Conservation (phyloP, 2,113 vertebrate genomes). For the Hippoglossus stenolepis region DNA sequence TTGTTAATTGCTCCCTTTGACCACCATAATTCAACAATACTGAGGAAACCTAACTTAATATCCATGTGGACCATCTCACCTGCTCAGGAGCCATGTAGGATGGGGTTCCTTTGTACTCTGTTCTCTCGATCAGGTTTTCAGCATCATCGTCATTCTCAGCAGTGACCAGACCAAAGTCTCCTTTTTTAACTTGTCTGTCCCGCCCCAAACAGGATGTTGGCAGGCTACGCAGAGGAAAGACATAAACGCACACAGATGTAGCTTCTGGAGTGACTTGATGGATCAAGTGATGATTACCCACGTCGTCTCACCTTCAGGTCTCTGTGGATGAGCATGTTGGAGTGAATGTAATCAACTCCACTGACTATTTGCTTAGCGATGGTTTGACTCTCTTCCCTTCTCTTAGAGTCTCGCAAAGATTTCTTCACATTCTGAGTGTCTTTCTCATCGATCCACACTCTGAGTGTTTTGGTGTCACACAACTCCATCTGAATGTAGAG, state of each 20-base stretch:
- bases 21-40: background rate
- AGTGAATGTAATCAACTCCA: conserved; percentile 80
- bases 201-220: conserved; percentile 88
- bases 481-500: conserved; percentile 86
- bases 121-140: conserved; percentile 66
- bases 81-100: conserved; percentile 83
- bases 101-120: conserved; percentile 60
- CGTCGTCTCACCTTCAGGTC: conserved; percentile 79
- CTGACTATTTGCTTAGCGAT: conserved; percentile 69
- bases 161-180: conserved; percentile 91
- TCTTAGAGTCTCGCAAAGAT: conserved; percentile 38
- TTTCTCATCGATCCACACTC: conserved; percentile 73
- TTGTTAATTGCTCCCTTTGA: background rate
- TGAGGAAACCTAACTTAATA: background rate
- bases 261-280: background rate
- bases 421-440: conserved; percentile 58
- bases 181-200: conserved; percentile 85
- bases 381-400: conserved; percentile 50
- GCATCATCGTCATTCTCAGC: conserved; percentile 38
- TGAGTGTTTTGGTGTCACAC: conserved; percentile 73
- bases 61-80: conserved; percentile 40
- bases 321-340: conserved; percentile 73
- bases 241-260: conserved; percentile 3
- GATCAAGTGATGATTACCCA: background rate
- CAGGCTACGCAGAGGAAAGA: conserved; percentile 78